These are phyloP conservation scores for Dendroctonus ponderosae DNA, from an alignment of 1,140 invertebrate genomes.

Conservation along the genomic window DNA sequence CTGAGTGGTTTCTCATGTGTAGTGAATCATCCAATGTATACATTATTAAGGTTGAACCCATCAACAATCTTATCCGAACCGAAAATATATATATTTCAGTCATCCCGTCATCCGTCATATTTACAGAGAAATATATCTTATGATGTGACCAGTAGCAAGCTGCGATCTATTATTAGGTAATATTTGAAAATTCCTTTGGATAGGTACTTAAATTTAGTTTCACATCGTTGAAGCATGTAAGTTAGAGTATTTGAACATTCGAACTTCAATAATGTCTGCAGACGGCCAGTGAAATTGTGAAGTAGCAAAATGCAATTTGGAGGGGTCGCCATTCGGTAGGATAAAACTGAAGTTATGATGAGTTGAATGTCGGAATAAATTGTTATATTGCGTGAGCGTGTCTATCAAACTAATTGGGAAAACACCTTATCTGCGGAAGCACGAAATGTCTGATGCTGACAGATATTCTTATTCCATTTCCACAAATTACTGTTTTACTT, in stretches of 20 bases:
- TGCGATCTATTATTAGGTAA: conserved; percentile 19
- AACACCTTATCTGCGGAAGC: not conserved
- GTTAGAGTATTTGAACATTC: not conserved
- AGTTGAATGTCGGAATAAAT: conserved; percentile 10
- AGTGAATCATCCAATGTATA: conserved; percentile 13
- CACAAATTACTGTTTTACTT: not conserved
- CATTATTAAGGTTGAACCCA: conserved; percentile 10
- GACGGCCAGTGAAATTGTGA: too few species aligned
- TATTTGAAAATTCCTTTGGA: conserved; percentile 18
- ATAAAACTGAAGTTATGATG: not conserved
- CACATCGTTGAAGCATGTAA: conserved; percentile 2
- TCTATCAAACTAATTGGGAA: conserved; percentile 1
- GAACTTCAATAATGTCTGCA: too few species aligned
- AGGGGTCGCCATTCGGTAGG: not conserved
- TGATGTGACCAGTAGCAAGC: conserved; percentile 6
- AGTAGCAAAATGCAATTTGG: not conserved
- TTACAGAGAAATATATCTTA: conserved; percentile 14
- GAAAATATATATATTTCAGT: conserved; percentile 13
- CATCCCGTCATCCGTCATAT: conserved; percentile 15
- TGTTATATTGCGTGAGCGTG: conserved; percentile 15
- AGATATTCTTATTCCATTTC: conserved; percentile 2
- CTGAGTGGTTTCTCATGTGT: conserved; percentile 10
- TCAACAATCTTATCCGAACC: conserved; percentile 11
- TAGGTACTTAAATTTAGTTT: conserved; percentile 13
- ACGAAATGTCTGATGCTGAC: not conserved